These are phyloP conservation scores for Scolopax rusticola DNA, from an alignment of 2,797 vertebrate genomes.

Conservation along the genomic window DNA sequence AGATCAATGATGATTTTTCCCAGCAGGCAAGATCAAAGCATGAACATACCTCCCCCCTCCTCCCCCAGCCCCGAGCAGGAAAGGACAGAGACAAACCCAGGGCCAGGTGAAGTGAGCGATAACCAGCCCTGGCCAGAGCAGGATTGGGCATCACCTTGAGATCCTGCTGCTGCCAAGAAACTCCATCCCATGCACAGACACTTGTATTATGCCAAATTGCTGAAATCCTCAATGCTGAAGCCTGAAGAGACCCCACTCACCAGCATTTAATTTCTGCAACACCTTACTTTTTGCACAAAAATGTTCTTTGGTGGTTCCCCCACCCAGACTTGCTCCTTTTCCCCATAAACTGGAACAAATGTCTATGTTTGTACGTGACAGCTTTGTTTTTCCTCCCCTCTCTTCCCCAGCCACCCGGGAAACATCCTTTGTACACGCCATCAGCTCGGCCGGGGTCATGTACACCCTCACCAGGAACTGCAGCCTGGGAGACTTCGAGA, in stretches of 20 bases:
- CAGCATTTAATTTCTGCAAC: neutral
- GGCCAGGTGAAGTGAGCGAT: neutral
- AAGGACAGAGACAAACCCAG: neutral
- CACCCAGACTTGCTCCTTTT: neutral
- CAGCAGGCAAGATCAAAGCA: slow-evolving; percentile 18
- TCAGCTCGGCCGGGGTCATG: slow-evolving; percentile 96
- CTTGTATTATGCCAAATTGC: neutral
- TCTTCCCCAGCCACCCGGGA: slow-evolving; percentile 89
- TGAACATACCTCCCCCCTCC: neutral
- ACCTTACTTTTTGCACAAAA: neutral
- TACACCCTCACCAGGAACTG: slow-evolving; percentile 97
- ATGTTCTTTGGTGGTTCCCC: too few species aligned
- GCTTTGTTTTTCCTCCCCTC: neutral
- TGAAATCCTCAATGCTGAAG: neutral
- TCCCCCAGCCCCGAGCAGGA: neutral
- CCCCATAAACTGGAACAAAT: fast-evolving
- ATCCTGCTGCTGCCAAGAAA: neutral
- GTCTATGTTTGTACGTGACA: neutral
- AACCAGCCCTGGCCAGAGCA: neutral
- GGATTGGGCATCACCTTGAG: neutral
- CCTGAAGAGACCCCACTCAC: neutral
- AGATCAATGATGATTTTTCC: neutral
- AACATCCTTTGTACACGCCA: slow-evolving; percentile 94
- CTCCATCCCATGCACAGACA: neutral
- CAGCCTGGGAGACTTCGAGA: slow-evolving; percentile 96